Evolutionary conservation across 2,113 vertebrate species (phyloP).

Genomic region (Nicator chloris): DNA sequence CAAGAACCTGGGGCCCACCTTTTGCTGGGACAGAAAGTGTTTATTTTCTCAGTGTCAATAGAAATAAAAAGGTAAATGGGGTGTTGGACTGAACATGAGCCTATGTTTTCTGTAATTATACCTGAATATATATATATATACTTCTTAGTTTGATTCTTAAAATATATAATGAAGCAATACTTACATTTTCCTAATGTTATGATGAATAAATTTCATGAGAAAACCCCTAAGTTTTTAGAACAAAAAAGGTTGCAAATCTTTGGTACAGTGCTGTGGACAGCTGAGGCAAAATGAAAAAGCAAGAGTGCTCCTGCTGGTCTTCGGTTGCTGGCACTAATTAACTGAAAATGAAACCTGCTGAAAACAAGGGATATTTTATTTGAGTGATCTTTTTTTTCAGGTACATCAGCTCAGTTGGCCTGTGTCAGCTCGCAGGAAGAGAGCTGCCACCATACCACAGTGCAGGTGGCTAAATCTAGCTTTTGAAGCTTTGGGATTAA

Average conservation of each 20-base stretch:
- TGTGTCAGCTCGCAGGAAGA: background rate
- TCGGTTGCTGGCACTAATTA: background rate
- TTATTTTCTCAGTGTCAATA: conserved; percentile 95
- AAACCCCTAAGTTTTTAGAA: background rate
- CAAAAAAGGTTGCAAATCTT: background rate
- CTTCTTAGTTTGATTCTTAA: background rate
- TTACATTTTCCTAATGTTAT: background rate
- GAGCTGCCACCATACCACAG: background rate
- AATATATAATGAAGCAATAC: background rate
- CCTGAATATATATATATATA: background rate
- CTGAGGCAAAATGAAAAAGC: background rate
- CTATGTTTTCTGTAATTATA: background rate
- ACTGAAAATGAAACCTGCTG: background rate
- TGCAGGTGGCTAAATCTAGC: background rate
- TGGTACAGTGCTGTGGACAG: background rate
- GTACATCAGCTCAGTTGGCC: background rate
- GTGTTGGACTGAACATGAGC: background rate
- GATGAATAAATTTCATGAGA: background rate
- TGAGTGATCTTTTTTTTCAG: background rate
- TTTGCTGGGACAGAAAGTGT: conserved; percentile 84
- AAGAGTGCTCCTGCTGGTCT: background rate
- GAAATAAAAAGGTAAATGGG: conserved; percentile 89
- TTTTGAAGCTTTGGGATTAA: background rate
- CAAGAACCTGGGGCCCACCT: conserved; percentile 91
- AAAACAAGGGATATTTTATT: background rate